A percentile compares a stretch with the other conserved stretches of the same genome.
These are phyloP conservation scores for Myrmecophaga tridactyla DNA, from an alignment of 2,113 vertebrate species.

Conservation along the genomic window DNA sequence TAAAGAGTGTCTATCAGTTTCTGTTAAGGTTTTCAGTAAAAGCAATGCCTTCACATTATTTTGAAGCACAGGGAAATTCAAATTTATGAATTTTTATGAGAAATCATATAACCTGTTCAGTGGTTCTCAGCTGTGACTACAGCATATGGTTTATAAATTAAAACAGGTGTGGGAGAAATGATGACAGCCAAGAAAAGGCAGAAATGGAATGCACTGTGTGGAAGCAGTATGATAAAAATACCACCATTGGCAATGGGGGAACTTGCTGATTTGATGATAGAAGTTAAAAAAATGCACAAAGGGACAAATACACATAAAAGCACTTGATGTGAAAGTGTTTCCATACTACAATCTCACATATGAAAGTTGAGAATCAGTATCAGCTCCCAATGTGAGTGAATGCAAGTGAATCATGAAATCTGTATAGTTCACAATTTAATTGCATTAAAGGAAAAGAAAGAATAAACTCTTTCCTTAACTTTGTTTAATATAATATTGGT, in stretches of 20 bases:
- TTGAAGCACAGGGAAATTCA: slow-evolving; percentile 66
- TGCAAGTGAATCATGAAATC: not conserved
- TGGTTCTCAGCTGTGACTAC: slow-evolving; percentile 80
- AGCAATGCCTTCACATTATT: slow-evolving; percentile 76
- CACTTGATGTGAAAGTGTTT: slow-evolving; percentile 32
- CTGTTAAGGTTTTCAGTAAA: slow-evolving; percentile 69
- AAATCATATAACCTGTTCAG: slow-evolving; percentile 72
- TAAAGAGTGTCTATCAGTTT: slow-evolving; percentile 52
- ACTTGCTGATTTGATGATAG: slow-evolving; percentile 49
- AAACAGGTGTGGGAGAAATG: slow-evolving; percentile 87
- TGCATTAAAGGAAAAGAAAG: not conserved
- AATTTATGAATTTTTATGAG: slow-evolving; percentile 84
- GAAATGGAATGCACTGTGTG: slow-evolving; percentile 64
- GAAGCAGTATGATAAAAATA: slow-evolving; percentile 62
- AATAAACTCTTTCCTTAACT: not conserved
- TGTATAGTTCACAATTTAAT: not conserved
- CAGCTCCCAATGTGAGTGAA: not conserved
- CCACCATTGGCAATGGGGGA: slow-evolving; percentile 55
- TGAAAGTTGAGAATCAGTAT: not conserved
- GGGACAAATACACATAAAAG: not conserved
- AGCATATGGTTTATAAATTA: slow-evolving; percentile 89
- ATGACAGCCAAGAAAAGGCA: slow-evolving; percentile 72
- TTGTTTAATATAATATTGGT: not conserved
- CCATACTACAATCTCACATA: not conserved
- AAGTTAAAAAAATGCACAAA: slow-evolving; percentile 50